Conservation (phyloP, 2,797 vertebrate genomes). For the Tympanoctomys barrerae region DNA sequence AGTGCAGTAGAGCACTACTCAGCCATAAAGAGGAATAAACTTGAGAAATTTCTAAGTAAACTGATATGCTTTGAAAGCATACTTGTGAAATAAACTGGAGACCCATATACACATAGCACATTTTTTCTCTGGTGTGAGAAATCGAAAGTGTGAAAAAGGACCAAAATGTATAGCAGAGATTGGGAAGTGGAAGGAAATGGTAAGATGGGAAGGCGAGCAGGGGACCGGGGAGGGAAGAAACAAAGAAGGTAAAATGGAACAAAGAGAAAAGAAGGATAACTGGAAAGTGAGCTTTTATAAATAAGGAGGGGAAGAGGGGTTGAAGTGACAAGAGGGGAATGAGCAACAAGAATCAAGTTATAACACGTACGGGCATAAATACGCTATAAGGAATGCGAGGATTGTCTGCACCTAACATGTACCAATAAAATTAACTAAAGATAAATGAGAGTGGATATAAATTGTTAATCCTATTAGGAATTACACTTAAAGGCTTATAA, state of each 20-base stretch:
- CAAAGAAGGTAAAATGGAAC: background rate
- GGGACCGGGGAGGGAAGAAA: background rate
- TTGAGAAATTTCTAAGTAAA: background rate
- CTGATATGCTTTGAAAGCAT: background rate
- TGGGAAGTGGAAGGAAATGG: background rate
- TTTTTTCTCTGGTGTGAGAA: background rate
- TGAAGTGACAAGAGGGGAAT: background rate
- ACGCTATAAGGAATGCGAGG: background rate
- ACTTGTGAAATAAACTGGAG: background rate
- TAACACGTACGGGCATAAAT: background rate
- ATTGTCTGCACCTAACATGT: background rate
- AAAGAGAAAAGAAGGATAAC: background rate
- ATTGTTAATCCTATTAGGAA: background rate
- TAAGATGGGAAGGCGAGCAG: background rate
- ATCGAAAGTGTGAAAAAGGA: background rate
- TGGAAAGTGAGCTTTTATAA: background rate
- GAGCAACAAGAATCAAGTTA: background rate
- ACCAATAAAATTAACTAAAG: background rate
- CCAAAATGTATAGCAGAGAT: background rate
- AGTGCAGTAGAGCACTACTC: background rate
- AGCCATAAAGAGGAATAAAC: background rate
- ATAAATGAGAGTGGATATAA: background rate
- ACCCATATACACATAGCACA: background rate
- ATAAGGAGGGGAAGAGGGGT: background rate
- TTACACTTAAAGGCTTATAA: background rate